These are phyloP conservation scores for Heliocidaris tuberculata DNA, from an alignment of 35 echinoderm and acorn worm genomes.

Conservation along the genomic window DNA sequence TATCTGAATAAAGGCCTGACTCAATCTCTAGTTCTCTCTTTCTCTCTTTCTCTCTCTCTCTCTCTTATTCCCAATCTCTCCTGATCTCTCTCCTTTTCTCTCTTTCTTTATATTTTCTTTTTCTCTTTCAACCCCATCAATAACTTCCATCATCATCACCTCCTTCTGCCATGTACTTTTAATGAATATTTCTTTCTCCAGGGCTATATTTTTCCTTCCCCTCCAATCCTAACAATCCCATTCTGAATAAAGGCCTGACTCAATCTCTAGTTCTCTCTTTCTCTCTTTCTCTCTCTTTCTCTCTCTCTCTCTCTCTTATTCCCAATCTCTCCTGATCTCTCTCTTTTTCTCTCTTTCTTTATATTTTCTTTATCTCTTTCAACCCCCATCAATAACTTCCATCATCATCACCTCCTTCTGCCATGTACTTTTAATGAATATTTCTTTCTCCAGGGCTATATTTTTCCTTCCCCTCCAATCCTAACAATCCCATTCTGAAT, in stretches of 20 bases:
- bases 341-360: background rate
- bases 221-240: background rate
- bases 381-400: no score
- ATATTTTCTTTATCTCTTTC: no score
- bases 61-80: background rate
- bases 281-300: no score
- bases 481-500: background rate
- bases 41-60: no score
- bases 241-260: background rate
- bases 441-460: background rate
- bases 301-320: no score
- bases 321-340: background rate
- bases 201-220: background rate
- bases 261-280: background rate
- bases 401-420: background rate
- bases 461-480: background rate
- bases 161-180: background rate
- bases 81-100: background rate
- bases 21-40: background rate
- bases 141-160: no score
- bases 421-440: background rate
- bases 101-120: background rate
- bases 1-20: background rate
- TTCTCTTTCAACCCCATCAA: no score
- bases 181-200: background rate